Evolutionary conservation across 2,797 vertebrate genomes (phyloP).

Genomic region (Semaprochilodus insignis): DNA sequence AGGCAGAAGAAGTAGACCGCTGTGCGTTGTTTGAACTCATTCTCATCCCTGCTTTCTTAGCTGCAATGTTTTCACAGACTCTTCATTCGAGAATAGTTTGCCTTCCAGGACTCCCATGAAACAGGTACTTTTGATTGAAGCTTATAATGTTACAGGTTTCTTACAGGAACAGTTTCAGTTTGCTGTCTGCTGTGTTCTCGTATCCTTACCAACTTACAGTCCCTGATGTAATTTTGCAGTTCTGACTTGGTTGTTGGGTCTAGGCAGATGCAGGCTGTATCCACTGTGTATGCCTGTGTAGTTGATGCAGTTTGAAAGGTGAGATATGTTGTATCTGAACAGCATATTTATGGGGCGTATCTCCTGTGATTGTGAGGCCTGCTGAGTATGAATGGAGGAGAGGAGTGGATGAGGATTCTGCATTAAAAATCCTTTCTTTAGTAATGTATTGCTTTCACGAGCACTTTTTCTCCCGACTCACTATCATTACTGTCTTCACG

Average conservation of each 20-base stretch:
- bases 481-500: not conserved
- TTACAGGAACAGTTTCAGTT: not conserved
- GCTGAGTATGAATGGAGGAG: not conserved
- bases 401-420: not conserved
- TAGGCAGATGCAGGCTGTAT: not conserved
- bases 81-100: conserved; percentile 36
- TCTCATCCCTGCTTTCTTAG: conserved; percentile 34
- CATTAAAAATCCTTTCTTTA: not conserved
- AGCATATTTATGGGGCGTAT: not conserved
- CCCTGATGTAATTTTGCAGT: conserved; percentile 15
- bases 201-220: not conserved
- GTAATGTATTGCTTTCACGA: not conserved
- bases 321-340: not conserved
- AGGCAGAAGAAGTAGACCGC: conserved; percentile 70
- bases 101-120: conserved; percentile 43
- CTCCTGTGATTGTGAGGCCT: not conserved
- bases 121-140: conserved; percentile 49
- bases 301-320: conserved; percentile 1
- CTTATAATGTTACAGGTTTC: not conserved
- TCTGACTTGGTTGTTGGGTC: not conserved
- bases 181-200: conserved; percentile 8
- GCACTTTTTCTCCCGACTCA: not conserved
- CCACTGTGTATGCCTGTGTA: not conserved
- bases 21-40: conserved; percentile 53
- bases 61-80: conserved; percentile 24